Evolutionary conservation across 2,113 vertebrate species (phyloP).

Genomic region (Tauraco erythrolophus): DNA sequence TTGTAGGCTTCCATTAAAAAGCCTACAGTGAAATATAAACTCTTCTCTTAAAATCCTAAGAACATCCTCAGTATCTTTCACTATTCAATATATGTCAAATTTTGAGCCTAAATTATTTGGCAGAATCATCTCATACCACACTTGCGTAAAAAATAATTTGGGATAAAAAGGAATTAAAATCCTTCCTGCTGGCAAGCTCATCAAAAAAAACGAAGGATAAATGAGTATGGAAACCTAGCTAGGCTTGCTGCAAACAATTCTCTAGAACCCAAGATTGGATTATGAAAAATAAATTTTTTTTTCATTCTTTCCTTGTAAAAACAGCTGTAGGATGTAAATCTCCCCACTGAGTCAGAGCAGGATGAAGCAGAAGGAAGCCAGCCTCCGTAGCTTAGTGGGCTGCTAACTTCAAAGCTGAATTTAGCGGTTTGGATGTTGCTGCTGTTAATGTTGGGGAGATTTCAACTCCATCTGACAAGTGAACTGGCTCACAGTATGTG

Average conservation of each 20-base stretch:
- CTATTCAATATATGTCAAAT: constrained; percentile 6
- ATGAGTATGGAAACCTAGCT: not conserved
- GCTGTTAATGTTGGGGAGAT: constrained; percentile 3
- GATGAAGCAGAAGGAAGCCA: constrained; percentile 3
- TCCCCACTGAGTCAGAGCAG: constrained; percentile 23
- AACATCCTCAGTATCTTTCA: not conserved
- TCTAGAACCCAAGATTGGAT: not conserved
- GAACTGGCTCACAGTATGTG: not conserved
- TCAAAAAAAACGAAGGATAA: not conserved
- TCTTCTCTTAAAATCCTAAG: not conserved
- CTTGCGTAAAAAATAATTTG: constrained; percentile 6
- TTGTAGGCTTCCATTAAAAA: not conserved
- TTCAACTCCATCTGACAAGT: not conserved
- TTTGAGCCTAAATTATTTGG: constrained; percentile 23
- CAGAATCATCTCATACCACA: not conserved
- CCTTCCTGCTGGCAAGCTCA: constrained; percentile 16
- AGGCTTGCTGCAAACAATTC: not conserved
- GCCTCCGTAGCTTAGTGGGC: constrained; percentile 9
- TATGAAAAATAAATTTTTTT: not conserved
- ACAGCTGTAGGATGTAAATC: constrained; percentile 23
- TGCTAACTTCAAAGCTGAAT: constrained; percentile 53
- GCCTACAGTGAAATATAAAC: not conserved
- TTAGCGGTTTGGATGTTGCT: not conserved
- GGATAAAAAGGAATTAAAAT: constrained; percentile 46
- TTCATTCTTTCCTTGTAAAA: constrained; percentile 12